Percentiles rank a stretch among this genome's conserved stretches.
Evolutionary conservation across 2,113 vertebrate genomes (phyloP).

Genomic region (Chionis minor): DNA sequence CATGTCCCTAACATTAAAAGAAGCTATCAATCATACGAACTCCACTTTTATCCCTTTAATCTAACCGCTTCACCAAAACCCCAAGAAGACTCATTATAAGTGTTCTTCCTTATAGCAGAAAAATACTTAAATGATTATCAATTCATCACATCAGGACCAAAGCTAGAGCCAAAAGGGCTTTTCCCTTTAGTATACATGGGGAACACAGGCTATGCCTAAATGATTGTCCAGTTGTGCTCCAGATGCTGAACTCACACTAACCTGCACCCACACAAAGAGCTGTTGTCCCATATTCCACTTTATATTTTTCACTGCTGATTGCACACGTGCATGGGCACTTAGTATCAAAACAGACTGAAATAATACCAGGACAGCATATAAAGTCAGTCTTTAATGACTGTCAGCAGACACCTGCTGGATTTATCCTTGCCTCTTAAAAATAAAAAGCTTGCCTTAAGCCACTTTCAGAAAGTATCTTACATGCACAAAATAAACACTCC

Average conservation of each 20-base stretch:
- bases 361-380: background rate
- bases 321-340: background rate
- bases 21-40: background rate
- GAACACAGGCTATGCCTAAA: background rate
- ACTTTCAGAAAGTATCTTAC: conserved; percentile 48
- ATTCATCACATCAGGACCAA: background rate
- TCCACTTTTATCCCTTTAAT: background rate
- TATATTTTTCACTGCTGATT: background rate
- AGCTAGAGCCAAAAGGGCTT: background rate
- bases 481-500: conserved; percentile 25
- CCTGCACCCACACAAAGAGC: background rate
- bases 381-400: background rate
- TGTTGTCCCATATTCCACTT: background rate
- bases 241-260: conserved; percentile 8
- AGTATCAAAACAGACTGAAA: background rate
- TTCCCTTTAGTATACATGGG: background rate
- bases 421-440: conserved; percentile 26
- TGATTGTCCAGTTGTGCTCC: background rate
- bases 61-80: background rate
- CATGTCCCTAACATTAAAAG: background rate
- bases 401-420: conserved; percentile 24
- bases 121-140: background rate
- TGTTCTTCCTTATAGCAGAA: background rate
- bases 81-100: background rate
- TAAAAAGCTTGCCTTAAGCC: conserved; percentile 51